Evolutionary conservation across 2,888 invertebrate species (phyloP).

Genomic region (Brachyopa scutellaris): DNA sequence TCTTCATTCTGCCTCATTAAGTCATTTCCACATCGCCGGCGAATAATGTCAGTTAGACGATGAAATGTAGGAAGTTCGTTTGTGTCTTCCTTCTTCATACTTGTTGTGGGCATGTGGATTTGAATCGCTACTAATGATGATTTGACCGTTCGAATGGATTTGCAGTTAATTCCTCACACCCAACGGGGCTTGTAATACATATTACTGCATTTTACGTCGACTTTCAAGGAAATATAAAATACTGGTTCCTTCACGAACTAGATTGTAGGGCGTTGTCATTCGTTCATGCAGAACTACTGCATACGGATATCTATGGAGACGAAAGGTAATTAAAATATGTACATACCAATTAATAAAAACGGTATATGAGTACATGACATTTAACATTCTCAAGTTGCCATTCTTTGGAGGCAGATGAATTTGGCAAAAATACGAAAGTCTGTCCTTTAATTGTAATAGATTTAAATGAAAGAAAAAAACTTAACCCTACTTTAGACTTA

Average conservation of each 20-base stretch:
- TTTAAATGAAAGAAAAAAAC: too few relatives aligned
- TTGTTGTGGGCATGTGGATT: not conserved
- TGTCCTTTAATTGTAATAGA: too few relatives aligned
- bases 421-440: too few relatives aligned
- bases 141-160: slow-evolving; percentile 19
- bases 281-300: slow-evolving; percentile 9
- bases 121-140: slow-evolving; percentile 24
- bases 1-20: slow-evolving; percentile 24
- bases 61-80: slow-evolving; percentile 40
- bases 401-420: too few relatives aligned
- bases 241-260: not conserved
- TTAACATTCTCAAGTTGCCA: too few relatives aligned
- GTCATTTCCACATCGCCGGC: not conserved
- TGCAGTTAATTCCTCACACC: slow-evolving; percentile 28
- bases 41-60: slow-evolving; percentile 15
- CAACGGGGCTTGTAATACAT: slow-evolving; percentile 23
- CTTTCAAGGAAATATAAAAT: slow-evolving; percentile 24
- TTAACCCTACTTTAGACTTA: too few relatives aligned
- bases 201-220: not conserved
- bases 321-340: not conserved
- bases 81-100: slow-evolving; percentile 39
- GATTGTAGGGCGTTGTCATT: slow-evolving; percentile 6
- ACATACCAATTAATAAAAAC: too few relatives aligned
- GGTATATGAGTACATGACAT: too few relatives aligned
- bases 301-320: not conserved